Conservation (phyloP, 2,113 vertebrate genomes). For the Grantiella picta region DNA sequence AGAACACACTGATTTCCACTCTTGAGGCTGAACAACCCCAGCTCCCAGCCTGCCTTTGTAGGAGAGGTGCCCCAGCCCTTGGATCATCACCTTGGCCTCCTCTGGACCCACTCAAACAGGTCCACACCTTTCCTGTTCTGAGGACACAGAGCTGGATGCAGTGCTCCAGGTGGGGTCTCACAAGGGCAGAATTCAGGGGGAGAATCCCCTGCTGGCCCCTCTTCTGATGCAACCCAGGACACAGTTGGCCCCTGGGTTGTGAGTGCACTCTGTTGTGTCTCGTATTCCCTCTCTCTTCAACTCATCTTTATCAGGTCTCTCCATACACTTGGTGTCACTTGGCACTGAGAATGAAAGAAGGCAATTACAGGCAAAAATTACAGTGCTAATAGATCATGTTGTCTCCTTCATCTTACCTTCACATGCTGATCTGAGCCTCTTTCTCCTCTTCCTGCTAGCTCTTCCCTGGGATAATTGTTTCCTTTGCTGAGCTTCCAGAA, state of each 20-base stretch:
- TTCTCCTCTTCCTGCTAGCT: background rate
- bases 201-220: background rate
- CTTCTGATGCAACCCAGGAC: background rate
- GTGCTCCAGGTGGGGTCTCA: background rate
- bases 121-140: background rate
- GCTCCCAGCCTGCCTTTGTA: background rate
- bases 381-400: background rate
- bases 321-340: background rate
- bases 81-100: background rate
- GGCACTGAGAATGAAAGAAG: background rate
- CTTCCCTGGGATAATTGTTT: background rate
- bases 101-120: background rate
- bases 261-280: background rate
- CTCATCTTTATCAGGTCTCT: background rate
- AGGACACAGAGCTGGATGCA: background rate
- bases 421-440: background rate
- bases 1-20: accelerated
- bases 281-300: background rate
- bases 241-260: background rate
- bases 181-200: background rate
- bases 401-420: background rate
- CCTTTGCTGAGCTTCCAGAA: background rate
- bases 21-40: background rate
- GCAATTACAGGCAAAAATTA: background rate
- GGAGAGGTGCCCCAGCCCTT: background rate